phyloP scores from a whole-genome alignment of 2,113 vertebrate species.

The Gymnarchus niloticus region DNA sequence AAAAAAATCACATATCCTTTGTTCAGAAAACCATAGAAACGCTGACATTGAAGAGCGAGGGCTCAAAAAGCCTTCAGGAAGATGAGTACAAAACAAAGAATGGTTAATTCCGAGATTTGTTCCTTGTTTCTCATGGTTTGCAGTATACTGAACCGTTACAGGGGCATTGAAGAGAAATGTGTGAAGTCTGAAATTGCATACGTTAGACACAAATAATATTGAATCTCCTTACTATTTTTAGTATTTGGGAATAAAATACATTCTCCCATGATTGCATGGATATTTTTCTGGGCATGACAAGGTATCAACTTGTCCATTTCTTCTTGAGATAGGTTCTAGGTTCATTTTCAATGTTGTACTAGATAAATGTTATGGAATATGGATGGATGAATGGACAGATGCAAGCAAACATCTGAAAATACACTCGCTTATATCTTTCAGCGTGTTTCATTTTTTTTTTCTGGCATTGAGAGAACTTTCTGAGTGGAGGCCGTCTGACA shows the following conservation, averaged over 20 bases:
- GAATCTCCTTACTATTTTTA: background rate
- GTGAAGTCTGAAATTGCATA: background rate
- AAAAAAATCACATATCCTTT: background rate
- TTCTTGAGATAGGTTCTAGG: background rate
- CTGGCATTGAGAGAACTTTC: background rate
- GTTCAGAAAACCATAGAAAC: background rate
- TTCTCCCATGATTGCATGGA: background rate
- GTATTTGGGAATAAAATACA: background rate
- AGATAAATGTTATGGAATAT: background rate
- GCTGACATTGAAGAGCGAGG: background rate
- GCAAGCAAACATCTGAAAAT: too few relatives aligned
- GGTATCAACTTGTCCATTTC: background rate
- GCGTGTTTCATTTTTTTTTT: background rate
- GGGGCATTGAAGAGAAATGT: background rate
- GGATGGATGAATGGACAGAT: too few relatives aligned
- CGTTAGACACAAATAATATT: background rate
- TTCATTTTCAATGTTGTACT: background rate
- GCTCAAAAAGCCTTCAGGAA: background rate
- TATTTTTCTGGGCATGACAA: background rate
- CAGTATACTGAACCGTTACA: background rate
- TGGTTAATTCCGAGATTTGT: background rate
- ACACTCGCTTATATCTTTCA: background rate
- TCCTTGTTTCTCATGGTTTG: background rate
- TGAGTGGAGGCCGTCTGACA: slow-evolving; percentile 15
- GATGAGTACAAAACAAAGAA: background rate